Percentiles rank a stretch among this genome's conserved stretches.
Conservation (phyloP, 1,140 invertebrate genomes). For the Zeugodacus cucurbitae region DNA sequence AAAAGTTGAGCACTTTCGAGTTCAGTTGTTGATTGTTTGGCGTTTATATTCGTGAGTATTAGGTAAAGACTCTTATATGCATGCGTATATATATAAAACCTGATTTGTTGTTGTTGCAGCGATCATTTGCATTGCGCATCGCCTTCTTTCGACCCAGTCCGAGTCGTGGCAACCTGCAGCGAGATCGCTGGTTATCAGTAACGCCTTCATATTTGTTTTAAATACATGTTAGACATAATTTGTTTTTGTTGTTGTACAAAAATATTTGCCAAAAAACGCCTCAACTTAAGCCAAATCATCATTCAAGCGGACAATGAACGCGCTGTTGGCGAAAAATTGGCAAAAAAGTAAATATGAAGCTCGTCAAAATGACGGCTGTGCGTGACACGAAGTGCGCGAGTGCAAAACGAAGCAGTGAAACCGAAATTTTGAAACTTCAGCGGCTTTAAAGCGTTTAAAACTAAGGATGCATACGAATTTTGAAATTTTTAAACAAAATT, state of each 20-base stretch:
- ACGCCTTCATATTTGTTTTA: conserved; percentile 35
- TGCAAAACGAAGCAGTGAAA: too few species aligned
- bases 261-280: neutral
- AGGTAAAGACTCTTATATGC: neutral
- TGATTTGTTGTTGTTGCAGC: neutral
- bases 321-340: neutral
- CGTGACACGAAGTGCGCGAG: too few species aligned
- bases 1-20: conserved; percentile 37
- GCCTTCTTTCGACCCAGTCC: neutral
- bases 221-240: neutral
- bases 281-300: conserved; percentile 15
- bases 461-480: neutral
- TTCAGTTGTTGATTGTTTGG: conserved; percentile 25
- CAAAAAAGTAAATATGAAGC: neutral
- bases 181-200: conserved; percentile 22
- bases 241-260: neutral
- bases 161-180: neutral
- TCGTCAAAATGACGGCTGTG: too few species aligned
- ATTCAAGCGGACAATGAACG: neutral
- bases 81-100: neutral
- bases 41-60: neutral
- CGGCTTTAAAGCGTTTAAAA: neutral
- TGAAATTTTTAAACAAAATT: neutral
- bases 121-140: neutral
- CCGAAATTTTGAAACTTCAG: too few species aligned